These are phyloP conservation scores for Stratiolaelaps scimitus DNA, from an alignment of 1,140 invertebrate genomes.

Conservation along the genomic window DNA sequence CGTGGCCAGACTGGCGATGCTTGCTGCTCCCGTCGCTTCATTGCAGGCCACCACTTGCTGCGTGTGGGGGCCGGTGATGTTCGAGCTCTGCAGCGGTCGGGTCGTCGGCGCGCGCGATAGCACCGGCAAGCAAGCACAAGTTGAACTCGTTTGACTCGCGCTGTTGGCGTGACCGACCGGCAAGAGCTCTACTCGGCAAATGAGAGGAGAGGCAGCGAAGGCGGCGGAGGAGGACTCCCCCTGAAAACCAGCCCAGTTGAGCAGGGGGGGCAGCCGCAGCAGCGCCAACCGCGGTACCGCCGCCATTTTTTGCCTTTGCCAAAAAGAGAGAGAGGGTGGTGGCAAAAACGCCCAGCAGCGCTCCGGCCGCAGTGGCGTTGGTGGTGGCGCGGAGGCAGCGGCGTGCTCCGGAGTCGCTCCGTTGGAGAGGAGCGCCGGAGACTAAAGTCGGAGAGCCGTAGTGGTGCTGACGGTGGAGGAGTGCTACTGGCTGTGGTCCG, in stretches of 20 bases:
- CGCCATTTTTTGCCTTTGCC: constrained; percentile 22
- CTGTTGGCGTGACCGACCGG: constrained; percentile 27
- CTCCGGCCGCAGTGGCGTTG: no score
- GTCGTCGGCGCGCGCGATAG: not conserved
- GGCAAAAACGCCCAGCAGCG: constrained; percentile 25
- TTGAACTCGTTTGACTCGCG: not conserved
- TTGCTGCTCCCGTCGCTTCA: not conserved
- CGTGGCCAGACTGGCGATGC: not conserved
- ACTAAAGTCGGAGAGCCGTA: no score
- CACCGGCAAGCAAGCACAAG: no score
- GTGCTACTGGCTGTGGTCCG: no score
- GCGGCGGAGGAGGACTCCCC: not conserved
- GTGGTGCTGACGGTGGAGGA: no score
- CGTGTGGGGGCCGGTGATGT: not conserved
- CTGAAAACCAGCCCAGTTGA: no score
- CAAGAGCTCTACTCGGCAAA: constrained; percentile 14
- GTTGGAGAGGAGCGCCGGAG: no score
- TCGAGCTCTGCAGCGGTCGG: not conserved
- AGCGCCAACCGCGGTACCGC: no score
- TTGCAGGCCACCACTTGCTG: not conserved
- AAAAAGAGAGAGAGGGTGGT: constrained; percentile 29
- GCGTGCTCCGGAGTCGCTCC: no score
- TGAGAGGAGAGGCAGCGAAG: constrained; percentile 26
- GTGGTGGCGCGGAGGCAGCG: no score
- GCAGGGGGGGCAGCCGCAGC: no score